These are phyloP conservation scores for Grammomys surdaster DNA, from an alignment of 2,113 vertebrate species.

Conservation along the genomic window DNA sequence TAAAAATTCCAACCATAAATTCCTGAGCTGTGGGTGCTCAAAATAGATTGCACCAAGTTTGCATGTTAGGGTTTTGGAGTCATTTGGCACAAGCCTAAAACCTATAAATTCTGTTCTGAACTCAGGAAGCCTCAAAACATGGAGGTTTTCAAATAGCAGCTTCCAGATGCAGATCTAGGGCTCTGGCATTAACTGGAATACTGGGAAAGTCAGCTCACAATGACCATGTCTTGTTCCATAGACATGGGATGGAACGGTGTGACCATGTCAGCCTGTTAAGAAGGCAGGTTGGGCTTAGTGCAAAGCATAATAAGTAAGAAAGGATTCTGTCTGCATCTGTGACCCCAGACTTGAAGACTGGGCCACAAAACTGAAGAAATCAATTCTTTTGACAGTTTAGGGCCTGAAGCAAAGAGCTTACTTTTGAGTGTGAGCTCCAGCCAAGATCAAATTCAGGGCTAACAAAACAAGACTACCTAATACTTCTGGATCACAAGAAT, in stretches of 20 bases:
- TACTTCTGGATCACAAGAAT: accelerated
- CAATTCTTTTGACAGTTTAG: neutral
- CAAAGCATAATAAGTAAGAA: neutral
- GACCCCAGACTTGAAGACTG: neutral
- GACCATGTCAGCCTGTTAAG: neutral
- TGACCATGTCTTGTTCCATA: neutral
- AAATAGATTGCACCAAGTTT: constrained; percentile 31
- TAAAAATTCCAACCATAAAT: constrained; percentile 34
- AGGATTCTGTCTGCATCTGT: neutral
- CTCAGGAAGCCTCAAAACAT: neutral
- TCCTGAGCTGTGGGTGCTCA: constrained; percentile 43
- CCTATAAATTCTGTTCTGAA: constrained; percentile 36
- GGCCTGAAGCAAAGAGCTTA: neutral
- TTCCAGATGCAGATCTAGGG: neutral
- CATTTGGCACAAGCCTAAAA: constrained; percentile 22
- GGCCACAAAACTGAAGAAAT: neutral
- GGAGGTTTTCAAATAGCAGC: neutral
- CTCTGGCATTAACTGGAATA: neutral
- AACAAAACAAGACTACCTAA: neutral
- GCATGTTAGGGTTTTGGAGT: neutral
- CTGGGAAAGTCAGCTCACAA: neutral
- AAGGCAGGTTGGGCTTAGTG: neutral
- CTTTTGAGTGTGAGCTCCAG: neutral
- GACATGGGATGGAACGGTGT: neutral
- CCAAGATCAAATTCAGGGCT: neutral